These are phyloP conservation scores for Atrichornis clamosus DNA, from an alignment of 2,113 vertebrate genomes.

Conservation along the genomic window DNA sequence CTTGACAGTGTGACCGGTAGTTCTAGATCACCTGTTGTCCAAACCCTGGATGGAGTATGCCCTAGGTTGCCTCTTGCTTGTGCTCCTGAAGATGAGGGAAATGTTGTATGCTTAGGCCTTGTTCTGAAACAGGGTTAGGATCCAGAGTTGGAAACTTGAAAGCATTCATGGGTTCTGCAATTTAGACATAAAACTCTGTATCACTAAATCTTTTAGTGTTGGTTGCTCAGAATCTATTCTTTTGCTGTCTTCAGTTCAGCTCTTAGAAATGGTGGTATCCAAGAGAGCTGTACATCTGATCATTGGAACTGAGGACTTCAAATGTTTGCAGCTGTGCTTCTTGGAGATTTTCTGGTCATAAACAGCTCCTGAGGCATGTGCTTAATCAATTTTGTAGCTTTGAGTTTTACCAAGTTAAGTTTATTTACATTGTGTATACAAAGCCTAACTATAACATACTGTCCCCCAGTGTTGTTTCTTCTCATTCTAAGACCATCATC, in stretches of 20 bases:
- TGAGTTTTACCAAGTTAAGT: conserved; percentile 4
- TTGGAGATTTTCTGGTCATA: not conserved
- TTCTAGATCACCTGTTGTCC: not conserved
- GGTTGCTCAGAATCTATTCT: not conserved
- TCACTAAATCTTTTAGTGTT: not conserved
- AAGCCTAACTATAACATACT: not conserved
- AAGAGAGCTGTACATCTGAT: not conserved
- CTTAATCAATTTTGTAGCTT: conserved; percentile 9
- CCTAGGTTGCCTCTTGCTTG: not conserved
- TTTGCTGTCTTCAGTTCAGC: not conserved
- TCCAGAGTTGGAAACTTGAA: not conserved
- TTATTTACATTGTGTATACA: not conserved
- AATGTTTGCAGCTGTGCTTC: conserved; percentile 5
- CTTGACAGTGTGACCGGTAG: not conserved
- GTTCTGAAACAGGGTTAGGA: not conserved
- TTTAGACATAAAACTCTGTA: not conserved
- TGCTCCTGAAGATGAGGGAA: not conserved
- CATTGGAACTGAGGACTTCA: not conserved
- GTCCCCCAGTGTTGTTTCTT: not conserved
- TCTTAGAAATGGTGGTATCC: not conserved
- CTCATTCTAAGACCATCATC: not conserved
- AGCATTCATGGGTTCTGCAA: accelerated
- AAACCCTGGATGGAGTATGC: not conserved
- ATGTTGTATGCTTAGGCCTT: not conserved
- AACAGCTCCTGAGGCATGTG: not conserved